Base-by-base conservation (phyloP, 2,888 invertebrate species). In the Lymantria monacha region DNA sequence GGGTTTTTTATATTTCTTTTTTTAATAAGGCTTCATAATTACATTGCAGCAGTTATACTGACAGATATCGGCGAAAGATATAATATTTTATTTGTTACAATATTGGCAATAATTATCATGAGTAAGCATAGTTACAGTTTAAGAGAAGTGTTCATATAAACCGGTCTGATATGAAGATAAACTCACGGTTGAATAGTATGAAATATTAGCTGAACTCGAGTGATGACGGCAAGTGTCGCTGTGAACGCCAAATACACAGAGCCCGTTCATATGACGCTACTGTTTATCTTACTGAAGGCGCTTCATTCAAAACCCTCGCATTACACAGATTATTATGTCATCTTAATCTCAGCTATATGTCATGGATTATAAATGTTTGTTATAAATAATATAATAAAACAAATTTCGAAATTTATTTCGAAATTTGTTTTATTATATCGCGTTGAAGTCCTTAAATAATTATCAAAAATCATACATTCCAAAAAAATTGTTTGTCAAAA, bases 91-190 rank as follows among this genome's bases (percentile, higher is more conserved):
- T 5, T 22, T 22, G 22, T 22, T 22, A 22, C 22, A 5, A 22
- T 22, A 22, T 3, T 22, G 22, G 5, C 5, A 3, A 22, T 22
- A 22, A 22, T 22, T 22, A 3, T 22, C 22, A 5, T 3, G 2
- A 3, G 5, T 22, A 22, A 22, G 5, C 22, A 5, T 5, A 22
- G 22, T 22, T 22, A 22, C 22, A 22, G 3, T 2, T 22, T 22
- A 22, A 22, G 5, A 3, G 22, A 22, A 22, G 5, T 22, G 22
- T 22, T 22, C 22, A 33, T 75, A 79, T 81, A 76, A 81, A 83
- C 67, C 79, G 79, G 76, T 78, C 76, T 72, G 65, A 73, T 75
- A 75, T 76, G 71, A 79, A 82, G 79, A 83, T 82, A 81, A 83
- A 81, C 74, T 74, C 63, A 63, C 67, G 66, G 74, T 75, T 79